Evolutionary conservation across 1,140 invertebrate genomes (phyloP), one percentile per base, ranked within the genome.

Genomic region (Drosophila malerkotliana): DNA sequence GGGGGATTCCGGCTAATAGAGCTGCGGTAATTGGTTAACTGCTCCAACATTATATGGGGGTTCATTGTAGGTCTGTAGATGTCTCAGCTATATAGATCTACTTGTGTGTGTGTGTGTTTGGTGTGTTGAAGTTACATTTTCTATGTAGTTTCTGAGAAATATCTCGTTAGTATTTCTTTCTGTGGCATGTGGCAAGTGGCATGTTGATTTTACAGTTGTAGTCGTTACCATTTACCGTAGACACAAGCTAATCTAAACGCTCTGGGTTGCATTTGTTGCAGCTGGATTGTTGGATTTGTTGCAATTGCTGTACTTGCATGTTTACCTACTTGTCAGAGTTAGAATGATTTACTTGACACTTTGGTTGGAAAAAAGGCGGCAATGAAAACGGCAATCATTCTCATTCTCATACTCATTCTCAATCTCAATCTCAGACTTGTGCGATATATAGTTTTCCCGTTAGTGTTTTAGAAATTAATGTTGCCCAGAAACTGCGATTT

Each of bases 401-500:
- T 47, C 58, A 48, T 49, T 55, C 52, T 62, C 34, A 12, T 41
- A 21, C 18, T 45, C 54, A 39, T 15, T 24, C 18, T 34, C 39
- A 63, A 44, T 55, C 56, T 62, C 48, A 61, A 37, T 47, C 26
- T 51, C 49, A 55, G 61, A 44, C 55, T 56, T 61, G 37, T 15
- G 39, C 72, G 26, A 34, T 32, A 63, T 14, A 37, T 15, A 45
- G 58, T 57, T 28, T 48, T 69, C 73, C 51, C 45, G 30, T 63
- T 60, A 81, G 74, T 48, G 58, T 34, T 47, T 79, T 90, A 92
- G 77, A 91, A 91, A 79, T 90, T 91, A 49, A 91, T 87, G 71
- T 91, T 92, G 84, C 91, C 91, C 81, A 92, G 56, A 89, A 92
- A 92, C 72, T 92, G 90, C 47, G 91, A 91, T 79, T 92, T 92